Evolutionary conservation across 2,113 vertebrate genomes (phyloP).

Genomic region (Todiramphus saurophagus): DNA sequence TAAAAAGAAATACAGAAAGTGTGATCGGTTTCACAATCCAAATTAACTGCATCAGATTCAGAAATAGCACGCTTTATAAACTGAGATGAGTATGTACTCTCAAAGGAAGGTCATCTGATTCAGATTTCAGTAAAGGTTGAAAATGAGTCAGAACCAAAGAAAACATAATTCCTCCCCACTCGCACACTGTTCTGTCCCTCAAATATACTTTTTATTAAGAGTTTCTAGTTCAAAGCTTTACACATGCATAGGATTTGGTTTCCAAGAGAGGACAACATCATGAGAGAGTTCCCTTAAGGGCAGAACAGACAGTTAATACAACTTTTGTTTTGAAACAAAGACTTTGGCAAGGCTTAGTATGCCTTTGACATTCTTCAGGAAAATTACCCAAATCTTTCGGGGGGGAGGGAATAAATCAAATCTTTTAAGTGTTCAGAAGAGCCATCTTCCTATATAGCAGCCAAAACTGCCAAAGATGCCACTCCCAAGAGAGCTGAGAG

Average conservation of each 20-base stretch:
- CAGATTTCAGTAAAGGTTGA: constrained; percentile 45
- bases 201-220: not conserved
- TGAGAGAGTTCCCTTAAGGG: not conserved
- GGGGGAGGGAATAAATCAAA: not conserved
- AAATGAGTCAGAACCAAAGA: constrained; percentile 55
- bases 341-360: not conserved
- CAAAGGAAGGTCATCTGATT: constrained; percentile 59
- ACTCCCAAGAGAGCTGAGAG: not conserved
- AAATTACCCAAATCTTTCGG: not conserved
- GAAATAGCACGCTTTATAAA: constrained; percentile 34
- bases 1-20: not conserved
- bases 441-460: not conserved
- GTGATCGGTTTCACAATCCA: constrained; percentile 13
- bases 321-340: not conserved
- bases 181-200: not conserved
- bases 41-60: constrained; percentile 40
- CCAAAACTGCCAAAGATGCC: not conserved
- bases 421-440: not conserved
- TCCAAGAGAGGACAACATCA: not conserved
- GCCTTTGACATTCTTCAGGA: not conserved
- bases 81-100: not conserved
- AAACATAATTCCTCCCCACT: constrained; percentile 9
- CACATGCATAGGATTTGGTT: not conserved
- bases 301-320: not conserved
- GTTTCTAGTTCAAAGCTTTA: not conserved